Conservation (phyloP, 2,797 vertebrate genomes). For the Scolopax rusticola region DNA sequence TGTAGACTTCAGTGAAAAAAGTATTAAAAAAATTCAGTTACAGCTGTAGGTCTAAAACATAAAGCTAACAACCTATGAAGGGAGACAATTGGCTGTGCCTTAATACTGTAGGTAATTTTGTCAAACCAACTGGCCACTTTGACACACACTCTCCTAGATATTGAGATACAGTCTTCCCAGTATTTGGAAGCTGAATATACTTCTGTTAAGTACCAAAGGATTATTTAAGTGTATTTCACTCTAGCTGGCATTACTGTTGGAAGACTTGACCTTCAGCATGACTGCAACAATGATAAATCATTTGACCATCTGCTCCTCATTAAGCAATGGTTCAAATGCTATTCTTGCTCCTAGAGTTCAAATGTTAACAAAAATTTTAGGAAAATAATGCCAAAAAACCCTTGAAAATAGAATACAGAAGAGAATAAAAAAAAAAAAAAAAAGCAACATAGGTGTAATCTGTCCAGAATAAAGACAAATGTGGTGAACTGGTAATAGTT, state of each 20-base stretch:
- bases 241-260: neutral
- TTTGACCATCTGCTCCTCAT: neutral
- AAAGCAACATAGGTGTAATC: neutral
- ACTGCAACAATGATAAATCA: neutral
- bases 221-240: neutral
- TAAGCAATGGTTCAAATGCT: neutral
- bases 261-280: neutral
- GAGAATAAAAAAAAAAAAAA: rapidly evolving
- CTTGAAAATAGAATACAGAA: neutral
- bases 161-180: neutral
- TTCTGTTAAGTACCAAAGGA: neutral
- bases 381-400: neutral
- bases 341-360: neutral
- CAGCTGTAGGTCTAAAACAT: neutral
- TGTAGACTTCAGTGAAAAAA: neutral
- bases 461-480: neutral
- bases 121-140: neutral
- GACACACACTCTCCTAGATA: neutral
- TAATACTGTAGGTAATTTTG: neutral
- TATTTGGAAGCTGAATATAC: neutral
- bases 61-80: neutral
- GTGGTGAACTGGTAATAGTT: neutral
- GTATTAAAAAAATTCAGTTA: neutral
- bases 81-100: neutral
- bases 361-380: neutral